These are phyloP conservation scores for Ophiodon elongatus DNA, from an alignment of 2,113 vertebrate genomes.

Conservation along the genomic window DNA sequence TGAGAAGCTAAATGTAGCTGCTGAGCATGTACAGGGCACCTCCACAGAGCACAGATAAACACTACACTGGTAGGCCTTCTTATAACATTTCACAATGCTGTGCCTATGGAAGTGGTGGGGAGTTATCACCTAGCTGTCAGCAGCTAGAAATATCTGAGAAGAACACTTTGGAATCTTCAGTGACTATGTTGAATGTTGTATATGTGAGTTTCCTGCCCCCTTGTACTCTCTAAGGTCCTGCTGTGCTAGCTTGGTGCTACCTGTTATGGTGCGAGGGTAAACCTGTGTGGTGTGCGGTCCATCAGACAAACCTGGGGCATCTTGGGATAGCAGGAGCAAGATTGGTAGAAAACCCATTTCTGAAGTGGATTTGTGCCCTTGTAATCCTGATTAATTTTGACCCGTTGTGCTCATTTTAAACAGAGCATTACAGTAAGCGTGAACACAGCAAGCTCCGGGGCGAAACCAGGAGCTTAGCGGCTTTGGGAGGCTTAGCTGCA, in stretches of 20 bases:
- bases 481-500: slow-evolving; percentile 89
- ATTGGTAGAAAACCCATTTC: slow-evolving; percentile 86
- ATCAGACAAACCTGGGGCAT: slow-evolving; percentile 78
- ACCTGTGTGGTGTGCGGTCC: slow-evolving; percentile 51
- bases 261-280: slow-evolving; percentile 31
- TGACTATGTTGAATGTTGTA: slow-evolving; percentile 63
- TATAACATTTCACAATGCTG: slow-evolving; percentile 64
- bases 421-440: slow-evolving; percentile 87
- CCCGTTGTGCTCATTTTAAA: slow-evolving; percentile 89
- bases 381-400: slow-evolving; percentile 91
- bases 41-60: slow-evolving; percentile 65
- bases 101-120: slow-evolving; percentile 60
- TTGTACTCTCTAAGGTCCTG: slow-evolving; percentile 1
- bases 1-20: slow-evolving; percentile 73
- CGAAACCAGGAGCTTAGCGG: slow-evolving; percentile 86
- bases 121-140: slow-evolving; percentile 69
- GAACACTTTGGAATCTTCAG: slow-evolving; percentile 62
- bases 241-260: slow-evolving; percentile 31
- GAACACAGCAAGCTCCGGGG: slow-evolving; percentile 84
- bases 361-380: slow-evolving; percentile 89
- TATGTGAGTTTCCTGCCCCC: slow-evolving; percentile 22
- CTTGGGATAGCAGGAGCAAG: slow-evolving; percentile 80
- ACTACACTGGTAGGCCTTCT: slow-evolving; percentile 44
- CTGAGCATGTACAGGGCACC: slow-evolving; percentile 58
- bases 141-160: slow-evolving; percentile 65